These are phyloP conservation scores for Tragulus kanchil DNA, from an alignment of 2,113 vertebrate genomes.

Conservation along the genomic window DNA sequence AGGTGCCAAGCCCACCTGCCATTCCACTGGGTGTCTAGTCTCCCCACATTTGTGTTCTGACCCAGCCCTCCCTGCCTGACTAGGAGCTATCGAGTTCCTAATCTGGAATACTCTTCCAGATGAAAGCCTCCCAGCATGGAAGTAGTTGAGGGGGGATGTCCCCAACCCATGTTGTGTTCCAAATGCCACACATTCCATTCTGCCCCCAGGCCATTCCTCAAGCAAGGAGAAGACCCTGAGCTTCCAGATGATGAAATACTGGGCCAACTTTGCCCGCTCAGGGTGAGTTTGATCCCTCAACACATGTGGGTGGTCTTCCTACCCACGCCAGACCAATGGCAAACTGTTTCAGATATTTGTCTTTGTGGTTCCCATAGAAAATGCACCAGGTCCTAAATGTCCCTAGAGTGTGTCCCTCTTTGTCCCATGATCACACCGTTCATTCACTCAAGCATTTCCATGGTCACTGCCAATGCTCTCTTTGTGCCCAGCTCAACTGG, in stretches of 20 bases:
- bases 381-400: not conserved
- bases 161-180: not conserved
- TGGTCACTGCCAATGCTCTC: not conserved
- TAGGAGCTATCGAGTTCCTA: not conserved
- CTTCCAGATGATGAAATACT: conserved; percentile 90
- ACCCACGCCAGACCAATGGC: not conserved
- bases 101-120: not conserved
- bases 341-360: not conserved
- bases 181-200: conserved; percentile 37
- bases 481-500: not conserved
- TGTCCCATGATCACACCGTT: not conserved
- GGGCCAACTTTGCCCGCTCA: conserved; percentile 89
- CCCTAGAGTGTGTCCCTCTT: not conserved
- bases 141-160: not conserved
- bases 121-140: not conserved
- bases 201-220: not conserved
- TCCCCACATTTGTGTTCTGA: not conserved
- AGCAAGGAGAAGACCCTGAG: conserved; percentile 87
- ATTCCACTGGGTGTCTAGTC: conserved; percentile 39
- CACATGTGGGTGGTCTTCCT: not conserved
- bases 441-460: not conserved
- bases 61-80: not conserved
- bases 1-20: too few species aligned
- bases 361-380: not conserved
- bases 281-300: conserved; percentile 85